These are phyloP conservation scores for Nephrocerus scutellatus DNA, from an alignment of 2,888 invertebrate species.

Conservation along the genomic window DNA sequence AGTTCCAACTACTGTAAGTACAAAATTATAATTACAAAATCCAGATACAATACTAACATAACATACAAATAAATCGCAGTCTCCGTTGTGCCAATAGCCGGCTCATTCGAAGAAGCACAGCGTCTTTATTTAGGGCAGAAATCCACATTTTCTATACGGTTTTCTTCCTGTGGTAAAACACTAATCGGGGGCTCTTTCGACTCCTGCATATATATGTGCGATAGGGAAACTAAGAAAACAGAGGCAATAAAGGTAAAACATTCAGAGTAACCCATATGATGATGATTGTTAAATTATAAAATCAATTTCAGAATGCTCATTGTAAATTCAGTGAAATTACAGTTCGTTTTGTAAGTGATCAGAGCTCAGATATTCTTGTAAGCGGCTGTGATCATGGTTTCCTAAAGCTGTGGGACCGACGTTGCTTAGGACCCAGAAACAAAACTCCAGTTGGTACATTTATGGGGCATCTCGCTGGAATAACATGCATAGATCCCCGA, in stretches of 20 bases:
- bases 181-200: slow-evolving; percentile 74
- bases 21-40: too few relatives aligned
- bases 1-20: slow-evolving; percentile 75
- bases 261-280: too few relatives aligned
- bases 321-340: slow-evolving; percentile 61
- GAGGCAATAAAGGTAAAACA: slow-evolving; percentile 50
- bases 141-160: slow-evolving; percentile 71
- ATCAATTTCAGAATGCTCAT: slow-evolving; percentile 17
- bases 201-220: slow-evolving; percentile 68
- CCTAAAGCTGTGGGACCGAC: slow-evolving; percentile 75
- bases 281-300: too few relatives aligned
- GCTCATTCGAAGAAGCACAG: slow-evolving; percentile 55
- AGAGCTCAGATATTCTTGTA: slow-evolving; percentile 68
- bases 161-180: slow-evolving; percentile 67
- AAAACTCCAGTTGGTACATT: slow-evolving; percentile 62
- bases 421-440: slow-evolving; percentile 52
- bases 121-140: slow-evolving; percentile 59
- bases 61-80: too few relatives aligned
- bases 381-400: slow-evolving; percentile 71
- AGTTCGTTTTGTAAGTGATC: slow-evolving; percentile 66
- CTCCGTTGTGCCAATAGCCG: slow-evolving; percentile 50
- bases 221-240: slow-evolving; percentile 51
- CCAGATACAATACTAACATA: too few relatives aligned
- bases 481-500: slow-evolving; percentile 72
- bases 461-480: slow-evolving; percentile 75